Evolutionary conservation across 2,113 vertebrate species (phyloP).

Genomic region (Ameiurus melas): DNA sequence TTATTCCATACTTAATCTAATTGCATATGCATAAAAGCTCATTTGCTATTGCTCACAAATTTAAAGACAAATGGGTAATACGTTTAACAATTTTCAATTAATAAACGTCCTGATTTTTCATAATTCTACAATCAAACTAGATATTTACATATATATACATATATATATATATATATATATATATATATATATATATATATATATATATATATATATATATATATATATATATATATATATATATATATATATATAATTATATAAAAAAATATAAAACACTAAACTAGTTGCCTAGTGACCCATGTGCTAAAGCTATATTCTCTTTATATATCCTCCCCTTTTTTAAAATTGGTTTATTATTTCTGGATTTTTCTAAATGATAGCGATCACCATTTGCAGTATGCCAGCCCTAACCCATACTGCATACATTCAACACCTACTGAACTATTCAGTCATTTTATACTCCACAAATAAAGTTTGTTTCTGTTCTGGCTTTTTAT

Average conservation of each 20-base stretch:
- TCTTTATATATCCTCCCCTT: conserved; percentile 51
- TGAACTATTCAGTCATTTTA: conserved; percentile 60
- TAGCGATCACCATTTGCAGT: conserved; percentile 65
- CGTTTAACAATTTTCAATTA: neutral
- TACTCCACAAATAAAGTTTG: conserved; percentile 59
- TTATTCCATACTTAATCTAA: neutral
- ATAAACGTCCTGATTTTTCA: neutral
- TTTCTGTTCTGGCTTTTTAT: conserved; percentile 63
- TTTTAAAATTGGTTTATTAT: conserved; percentile 51
- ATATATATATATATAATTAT: neutral
- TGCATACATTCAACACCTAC: conserved; percentile 65
- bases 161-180: too few species aligned
- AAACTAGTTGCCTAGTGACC: neutral
- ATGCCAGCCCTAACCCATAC: conserved; percentile 65
- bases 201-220: too few species aligned
- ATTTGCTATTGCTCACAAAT: neutral
- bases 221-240: neutral
- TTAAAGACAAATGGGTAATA: neutral
- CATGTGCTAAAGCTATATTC: conserved; percentile 69
- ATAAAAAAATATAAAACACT: too few species aligned
- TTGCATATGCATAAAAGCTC: neutral
- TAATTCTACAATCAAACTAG: neutral
- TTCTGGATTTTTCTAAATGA: conserved; percentile 47
- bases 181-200: too few species aligned
- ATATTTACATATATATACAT: neutral